Evolutionary conservation across 2,888 invertebrate genomes (phyloP).

Genomic region (Baronia brevicornis): DNA sequence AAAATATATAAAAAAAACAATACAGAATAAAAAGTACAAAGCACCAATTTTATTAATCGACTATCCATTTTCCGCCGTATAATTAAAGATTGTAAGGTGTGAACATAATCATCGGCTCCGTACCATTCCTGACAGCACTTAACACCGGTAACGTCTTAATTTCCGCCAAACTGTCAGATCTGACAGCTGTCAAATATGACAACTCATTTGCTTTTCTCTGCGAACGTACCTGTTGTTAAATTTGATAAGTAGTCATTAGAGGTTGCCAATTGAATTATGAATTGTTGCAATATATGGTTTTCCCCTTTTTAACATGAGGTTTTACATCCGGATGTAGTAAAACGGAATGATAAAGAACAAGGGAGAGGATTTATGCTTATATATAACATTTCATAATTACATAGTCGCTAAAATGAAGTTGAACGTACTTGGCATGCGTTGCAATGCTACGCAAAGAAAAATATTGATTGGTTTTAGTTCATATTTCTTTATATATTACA

Average conservation of each 20-base stretch:
- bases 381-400: too few species aligned
- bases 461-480: too few species aligned
- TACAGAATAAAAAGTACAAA: too few species aligned
- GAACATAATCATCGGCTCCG: constrained; percentile 59
- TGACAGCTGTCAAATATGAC: constrained; percentile 47
- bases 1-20: too few species aligned
- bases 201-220: constrained; percentile 40
- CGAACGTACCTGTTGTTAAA: constrained; percentile 38
- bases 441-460: too few species aligned
- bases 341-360: too few species aligned
- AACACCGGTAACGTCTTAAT: constrained; percentile 47
- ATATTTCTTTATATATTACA: too few species aligned
- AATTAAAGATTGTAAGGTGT: constrained; percentile 61
- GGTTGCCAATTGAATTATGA: constrained; percentile 48
- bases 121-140: constrained; percentile 47
- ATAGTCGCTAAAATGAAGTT: too few species aligned
- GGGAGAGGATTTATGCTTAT: too few species aligned
- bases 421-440: too few species aligned
- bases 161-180: constrained; percentile 34
- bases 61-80: constrained; percentile 35
- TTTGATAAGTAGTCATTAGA: constrained; percentile 58
- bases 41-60: constrained; percentile 10
- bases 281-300: constrained; percentile 23
- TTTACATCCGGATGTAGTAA: too few species aligned
- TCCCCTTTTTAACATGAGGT: too few species aligned